These are phyloP conservation scores for Tinea pellionella DNA, from an alignment of 2,888 invertebrate genomes.

Conservation along the genomic window DNA sequence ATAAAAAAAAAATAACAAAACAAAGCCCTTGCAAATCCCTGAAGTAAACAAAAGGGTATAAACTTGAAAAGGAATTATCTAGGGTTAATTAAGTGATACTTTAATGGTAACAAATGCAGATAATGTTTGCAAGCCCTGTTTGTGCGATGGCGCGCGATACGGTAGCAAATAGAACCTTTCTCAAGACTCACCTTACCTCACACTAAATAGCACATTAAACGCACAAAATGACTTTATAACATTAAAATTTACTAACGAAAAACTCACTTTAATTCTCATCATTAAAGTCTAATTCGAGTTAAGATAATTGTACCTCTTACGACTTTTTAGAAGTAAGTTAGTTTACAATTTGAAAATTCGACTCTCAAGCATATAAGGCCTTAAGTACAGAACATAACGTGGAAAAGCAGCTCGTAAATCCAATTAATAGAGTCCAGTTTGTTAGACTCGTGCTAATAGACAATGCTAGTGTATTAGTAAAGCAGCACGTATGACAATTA, in stretches of 20 bases:
- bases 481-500: conserved; percentile 20
- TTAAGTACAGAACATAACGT: neutral
- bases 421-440: neutral
- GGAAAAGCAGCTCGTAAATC: neutral
- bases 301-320: neutral
- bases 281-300: neutral
- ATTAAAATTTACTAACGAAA: neutral
- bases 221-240: neutral
- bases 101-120: conserved; percentile 1
- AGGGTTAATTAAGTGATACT: conserved; percentile 9
- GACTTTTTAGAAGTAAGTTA: neutral
- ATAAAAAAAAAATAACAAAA: neutral
- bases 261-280: neutral
- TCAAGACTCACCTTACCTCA: conserved; percentile 56
- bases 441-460: neutral
- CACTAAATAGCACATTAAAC: conserved; percentile 32
- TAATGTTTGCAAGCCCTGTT: conserved; percentile 23
- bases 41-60: neutral
- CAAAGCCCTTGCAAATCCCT: neutral
- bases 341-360: neutral
- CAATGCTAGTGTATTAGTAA: neutral
- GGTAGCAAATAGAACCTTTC: conserved; percentile 67
- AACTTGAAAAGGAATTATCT: conserved; percentile 3
- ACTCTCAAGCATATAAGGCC: neutral
- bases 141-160: conserved; percentile 62